Conservation (phyloP, 2,797 vertebrate genomes). For the Melanotaenia trifasciata region DNA sequence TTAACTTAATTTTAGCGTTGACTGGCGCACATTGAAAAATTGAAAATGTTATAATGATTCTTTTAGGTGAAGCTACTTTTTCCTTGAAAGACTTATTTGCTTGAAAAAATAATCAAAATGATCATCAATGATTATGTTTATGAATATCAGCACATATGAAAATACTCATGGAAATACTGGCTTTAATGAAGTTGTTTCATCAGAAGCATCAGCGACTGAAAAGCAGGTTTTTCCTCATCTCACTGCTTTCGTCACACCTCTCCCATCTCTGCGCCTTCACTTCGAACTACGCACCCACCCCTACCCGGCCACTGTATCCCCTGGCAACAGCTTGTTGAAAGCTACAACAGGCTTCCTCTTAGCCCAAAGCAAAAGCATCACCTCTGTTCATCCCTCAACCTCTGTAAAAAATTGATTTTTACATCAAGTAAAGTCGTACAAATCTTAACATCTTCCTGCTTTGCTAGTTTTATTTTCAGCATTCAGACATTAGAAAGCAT, state of each 20-base stretch:
- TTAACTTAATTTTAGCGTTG: background rate
- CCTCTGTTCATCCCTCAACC: background rate
- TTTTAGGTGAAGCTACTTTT: background rate
- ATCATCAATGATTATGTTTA: background rate
- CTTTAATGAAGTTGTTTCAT: constrained; percentile 14
- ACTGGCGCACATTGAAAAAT: background rate
- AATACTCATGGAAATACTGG: background rate
- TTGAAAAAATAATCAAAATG: background rate
- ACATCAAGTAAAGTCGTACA: background rate
- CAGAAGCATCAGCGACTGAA: constrained; percentile 23
- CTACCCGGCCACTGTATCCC: constrained; percentile 61
- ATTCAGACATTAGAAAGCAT: constrained; percentile 15
- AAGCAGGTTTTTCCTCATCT: constrained; percentile 38
- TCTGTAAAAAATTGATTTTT: background rate
- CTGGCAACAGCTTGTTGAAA: constrained; percentile 72
- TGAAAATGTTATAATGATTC: background rate
- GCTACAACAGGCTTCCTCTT: constrained; percentile 65
- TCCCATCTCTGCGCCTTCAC: constrained; percentile 31
- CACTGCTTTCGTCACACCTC: constrained; percentile 54
- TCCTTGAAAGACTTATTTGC: background rate
- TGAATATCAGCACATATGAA: background rate
- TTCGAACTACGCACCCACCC: constrained; percentile 4
- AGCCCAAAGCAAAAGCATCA: constrained; percentile 28
- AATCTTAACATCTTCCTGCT: constrained; percentile 7
- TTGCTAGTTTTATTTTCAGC: constrained; percentile 41